Evolutionary conservation across 2,888 invertebrate genomes (phyloP).

Genomic region (Dimorphilus gyrociliatus): DNA sequence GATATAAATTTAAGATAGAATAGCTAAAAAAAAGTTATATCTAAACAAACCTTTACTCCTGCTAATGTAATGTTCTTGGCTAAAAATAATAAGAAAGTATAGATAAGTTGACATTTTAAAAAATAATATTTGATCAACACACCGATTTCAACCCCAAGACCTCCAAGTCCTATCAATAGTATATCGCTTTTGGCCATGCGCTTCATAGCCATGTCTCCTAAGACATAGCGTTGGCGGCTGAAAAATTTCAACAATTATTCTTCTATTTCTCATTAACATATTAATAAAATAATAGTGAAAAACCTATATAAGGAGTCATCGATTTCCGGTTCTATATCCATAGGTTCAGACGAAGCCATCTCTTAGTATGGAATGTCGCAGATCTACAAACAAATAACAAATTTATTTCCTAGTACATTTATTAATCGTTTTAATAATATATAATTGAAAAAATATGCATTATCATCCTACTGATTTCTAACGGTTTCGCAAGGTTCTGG

Average conservation of each 20-base stretch:
- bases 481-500: too few relatives aligned
- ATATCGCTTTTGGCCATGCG: conserved; percentile 31
- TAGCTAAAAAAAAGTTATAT: background rate
- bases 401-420: too few relatives aligned
- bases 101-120: background rate
- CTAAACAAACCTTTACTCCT: conserved; percentile 26
- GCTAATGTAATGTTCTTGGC: conserved; percentile 35
- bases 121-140: conserved; percentile 5
- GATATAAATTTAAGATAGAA: conserved; percentile 4
- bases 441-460: too few relatives aligned
- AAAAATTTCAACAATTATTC: conserved; percentile 6
- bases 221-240: conserved; percentile 37
- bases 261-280: background rate
- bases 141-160: conserved; percentile 37
- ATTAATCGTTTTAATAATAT: too few relatives aligned
- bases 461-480: too few relatives aligned
- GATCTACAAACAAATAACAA: too few relatives aligned
- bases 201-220: conserved; percentile 36
- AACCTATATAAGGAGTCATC: conserved; percentile 35
- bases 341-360: too few relatives aligned
- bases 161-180: conserved; percentile 31
- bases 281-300: background rate
- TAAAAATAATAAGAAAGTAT: conserved; percentile 14
- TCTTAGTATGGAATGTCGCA: too few relatives aligned
- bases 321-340: conserved; percentile 24